These are phyloP conservation scores for Tor tambroides DNA, from an alignment of 2,113 vertebrate species.

Conservation along the genomic window DNA sequence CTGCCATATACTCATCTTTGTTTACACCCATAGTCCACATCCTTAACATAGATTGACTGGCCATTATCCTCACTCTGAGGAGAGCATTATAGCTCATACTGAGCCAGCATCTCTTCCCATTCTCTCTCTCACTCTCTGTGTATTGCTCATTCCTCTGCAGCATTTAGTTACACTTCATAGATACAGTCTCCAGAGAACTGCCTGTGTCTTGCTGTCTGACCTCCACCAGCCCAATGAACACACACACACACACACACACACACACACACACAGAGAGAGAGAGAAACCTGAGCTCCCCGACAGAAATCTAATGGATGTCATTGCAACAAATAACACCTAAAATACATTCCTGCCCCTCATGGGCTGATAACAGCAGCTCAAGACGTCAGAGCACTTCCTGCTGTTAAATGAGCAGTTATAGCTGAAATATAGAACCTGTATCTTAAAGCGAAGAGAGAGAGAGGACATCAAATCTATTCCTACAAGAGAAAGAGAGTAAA, in stretches of 20 bases:
- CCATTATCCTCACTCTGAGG: conserved; percentile 22
- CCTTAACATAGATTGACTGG: background rate
- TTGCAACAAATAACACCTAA: conserved; percentile 24
- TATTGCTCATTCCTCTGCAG: background rate
- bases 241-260: background rate
- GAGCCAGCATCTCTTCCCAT: conserved; percentile 11
- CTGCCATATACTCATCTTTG: background rate
- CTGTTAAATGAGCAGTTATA: conserved; percentile 1
- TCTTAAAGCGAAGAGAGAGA: background rate
- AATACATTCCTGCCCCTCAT: conserved; percentile 28
- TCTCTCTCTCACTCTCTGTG: background rate
- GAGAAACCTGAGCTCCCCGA: conserved; percentile 36
- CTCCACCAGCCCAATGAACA: background rate
- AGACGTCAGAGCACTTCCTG: conserved; percentile 5
- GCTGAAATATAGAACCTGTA: background rate
- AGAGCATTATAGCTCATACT: background rate
- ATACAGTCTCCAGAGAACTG: conserved; percentile 33
- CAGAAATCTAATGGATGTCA: conserved; percentile 22
- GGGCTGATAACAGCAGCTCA: conserved; percentile 25
- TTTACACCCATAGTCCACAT: background rate
- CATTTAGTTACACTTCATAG: conserved; percentile 48
- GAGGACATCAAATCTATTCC: background rate
- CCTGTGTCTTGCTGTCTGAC: conserved; percentile 11
- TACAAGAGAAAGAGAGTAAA: background rate
- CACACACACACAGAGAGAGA: conserved; percentile 13